Base-by-base conservation (phyloP, 2,888 invertebrate species). In the Drosophila tripunctata region DNA sequence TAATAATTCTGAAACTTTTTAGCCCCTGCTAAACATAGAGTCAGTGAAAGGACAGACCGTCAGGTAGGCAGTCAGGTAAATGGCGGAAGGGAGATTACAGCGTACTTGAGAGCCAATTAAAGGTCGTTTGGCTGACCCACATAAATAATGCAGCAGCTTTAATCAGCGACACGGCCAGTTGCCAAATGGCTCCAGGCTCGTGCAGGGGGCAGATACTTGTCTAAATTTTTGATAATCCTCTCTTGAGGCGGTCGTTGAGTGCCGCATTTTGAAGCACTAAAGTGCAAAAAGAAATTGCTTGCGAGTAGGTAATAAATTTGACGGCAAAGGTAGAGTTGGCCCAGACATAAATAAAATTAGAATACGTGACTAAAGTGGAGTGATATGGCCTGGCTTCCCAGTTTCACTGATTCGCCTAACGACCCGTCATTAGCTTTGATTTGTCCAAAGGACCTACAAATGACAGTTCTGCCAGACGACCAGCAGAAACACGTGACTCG, bases 111-210 rank as follows among this genome's bases (percentile, higher is more conserved):
- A 75, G 75, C 78, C 85, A 82, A 82, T 82, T 84, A 82, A 81
- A 81, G 81, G 76, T 81, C 81, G 67, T 78, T 76, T 74, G 60
- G 65, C 73, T 76, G 78, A 76, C 81, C 81, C 78, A 84, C 81
- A 81, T 84, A 78, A 82, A 82, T 84, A 81, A 84, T 82, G 78
- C 79, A 82, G 78, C 63, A 78, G 76, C 81, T 74, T 70, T 82
- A 82, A 82, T 82, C 81, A 84, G 76, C 71, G 71, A 66, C 84
- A 72, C 61, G 78, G 71, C 78, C 76, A 66, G 64, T 67, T 67
- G 74, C 74, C 71, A 71, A 84, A 84, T 76, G 76, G 78, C 84
- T 61, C 40, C 35, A 19, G 64, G 78, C 80, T 63, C 10, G 44
- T 54, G 35, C 51, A 40, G 17, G 17, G 43, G 35, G 35, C 27